These are phyloP conservation scores for Aquatica leii DNA, from an alignment of 2,888 invertebrate species.

Conservation along the genomic window DNA sequence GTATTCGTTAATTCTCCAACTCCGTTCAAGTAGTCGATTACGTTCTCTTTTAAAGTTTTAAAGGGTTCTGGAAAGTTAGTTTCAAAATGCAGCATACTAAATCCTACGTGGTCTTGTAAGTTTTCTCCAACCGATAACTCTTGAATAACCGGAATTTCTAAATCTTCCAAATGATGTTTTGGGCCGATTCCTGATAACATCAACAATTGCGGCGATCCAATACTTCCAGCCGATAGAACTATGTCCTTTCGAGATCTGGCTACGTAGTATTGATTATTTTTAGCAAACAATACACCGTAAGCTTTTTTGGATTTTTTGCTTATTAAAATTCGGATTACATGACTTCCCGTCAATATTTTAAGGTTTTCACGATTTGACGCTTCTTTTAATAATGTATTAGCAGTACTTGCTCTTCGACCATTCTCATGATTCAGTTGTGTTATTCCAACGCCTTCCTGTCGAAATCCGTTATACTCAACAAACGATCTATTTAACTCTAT, in stretches of 20 bases:
- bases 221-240: constrained; percentile 78
- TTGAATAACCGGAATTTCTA: constrained; percentile 57
- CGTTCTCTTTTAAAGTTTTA: constrained; percentile 51
- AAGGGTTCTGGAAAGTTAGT: background rate
- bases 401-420: constrained; percentile 77
- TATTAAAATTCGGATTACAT: constrained; percentile 63
- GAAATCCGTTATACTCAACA: constrained; percentile 73
- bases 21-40: no score
- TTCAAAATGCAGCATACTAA: background rate
- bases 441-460: constrained; percentile 68
- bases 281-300: background rate
- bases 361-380: constrained; percentile 70
- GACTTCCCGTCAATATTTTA: constrained; percentile 72
- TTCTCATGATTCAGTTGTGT: constrained; percentile 72
- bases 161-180: constrained; percentile 80
- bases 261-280: background rate
- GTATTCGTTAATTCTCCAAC: no score
- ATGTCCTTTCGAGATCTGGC: constrained; percentile 73
- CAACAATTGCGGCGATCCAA: constrained; percentile 85
- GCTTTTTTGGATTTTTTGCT: background rate
- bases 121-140: background rate
- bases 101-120: background rate
- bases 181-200: no score
- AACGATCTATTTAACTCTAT: constrained; percentile 71
- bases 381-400: constrained; percentile 75